Evolutionary conservation across 2,113 vertebrate species (phyloP).

Genomic region (Odocoileus virginianus): DNA sequence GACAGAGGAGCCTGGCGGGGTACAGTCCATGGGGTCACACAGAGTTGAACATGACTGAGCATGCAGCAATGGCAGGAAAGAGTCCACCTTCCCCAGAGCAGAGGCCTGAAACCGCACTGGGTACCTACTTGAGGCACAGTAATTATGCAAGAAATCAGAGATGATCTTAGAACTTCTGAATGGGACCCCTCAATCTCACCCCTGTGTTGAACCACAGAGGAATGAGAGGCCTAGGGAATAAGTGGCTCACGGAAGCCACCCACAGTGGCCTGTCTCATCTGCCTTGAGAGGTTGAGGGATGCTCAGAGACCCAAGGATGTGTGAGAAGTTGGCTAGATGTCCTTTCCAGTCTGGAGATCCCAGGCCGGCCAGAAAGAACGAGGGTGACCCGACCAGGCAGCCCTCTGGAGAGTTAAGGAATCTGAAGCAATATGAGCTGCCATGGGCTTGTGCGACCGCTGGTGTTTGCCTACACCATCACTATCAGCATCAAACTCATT

Average conservation of each 20-base stretch:
- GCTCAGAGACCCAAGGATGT: neutral
- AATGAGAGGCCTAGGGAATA: neutral
- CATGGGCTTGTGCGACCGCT: fast-evolving
- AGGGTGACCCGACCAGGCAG: neutral
- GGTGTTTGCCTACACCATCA: neutral
- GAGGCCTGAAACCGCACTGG: too few relatives aligned
- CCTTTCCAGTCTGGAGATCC: neutral
- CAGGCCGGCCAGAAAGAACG: neutral
- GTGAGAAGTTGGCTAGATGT: neutral
- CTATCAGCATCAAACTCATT: slow-evolving; percentile 31
- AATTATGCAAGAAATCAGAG: neutral
- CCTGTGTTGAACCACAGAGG: neutral
- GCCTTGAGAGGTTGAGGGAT: neutral
- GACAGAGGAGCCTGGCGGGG: neutral
- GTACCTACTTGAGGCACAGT: too few relatives aligned
- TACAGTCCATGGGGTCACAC: neutral
- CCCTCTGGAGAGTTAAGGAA: neutral
- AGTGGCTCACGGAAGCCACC: neutral
- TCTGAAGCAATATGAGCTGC: neutral
- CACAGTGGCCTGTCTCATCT: neutral
- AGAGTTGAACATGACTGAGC: neutral
- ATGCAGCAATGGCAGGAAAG: neutral
- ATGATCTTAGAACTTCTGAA: neutral
- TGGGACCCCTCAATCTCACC: neutral
- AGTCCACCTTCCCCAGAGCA: neutral